These are phyloP conservation scores for Okamejei kenojei DNA, from an alignment of 2,797 vertebrate genomes.

Conservation along the genomic window DNA sequence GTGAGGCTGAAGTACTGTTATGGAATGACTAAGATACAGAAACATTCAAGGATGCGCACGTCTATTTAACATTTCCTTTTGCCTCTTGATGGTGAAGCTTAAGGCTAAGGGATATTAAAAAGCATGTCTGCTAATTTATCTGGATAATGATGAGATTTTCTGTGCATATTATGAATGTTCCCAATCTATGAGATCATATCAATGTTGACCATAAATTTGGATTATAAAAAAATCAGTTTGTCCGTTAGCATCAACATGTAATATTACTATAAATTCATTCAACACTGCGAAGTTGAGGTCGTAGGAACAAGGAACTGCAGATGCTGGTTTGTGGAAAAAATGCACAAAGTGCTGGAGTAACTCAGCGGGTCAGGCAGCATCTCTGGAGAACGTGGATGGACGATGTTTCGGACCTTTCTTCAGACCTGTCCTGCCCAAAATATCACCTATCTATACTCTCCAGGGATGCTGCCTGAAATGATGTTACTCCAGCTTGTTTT, in stretches of 20 bases:
- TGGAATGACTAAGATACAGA: not conserved
- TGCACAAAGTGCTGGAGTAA: no score
- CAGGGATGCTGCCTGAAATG: no score
- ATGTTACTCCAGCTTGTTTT: no score
- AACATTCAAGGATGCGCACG: not conserved
- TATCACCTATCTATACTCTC: no score
- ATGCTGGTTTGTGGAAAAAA: no score
- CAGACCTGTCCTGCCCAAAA: no score
- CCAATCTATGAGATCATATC: not conserved
- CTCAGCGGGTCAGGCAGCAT: no score
- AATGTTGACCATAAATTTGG: not conserved
- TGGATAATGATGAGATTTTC: not conserved
- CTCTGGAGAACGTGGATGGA: no score
- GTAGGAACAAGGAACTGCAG: no score
- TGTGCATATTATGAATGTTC: not conserved
- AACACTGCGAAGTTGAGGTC: not conserved
- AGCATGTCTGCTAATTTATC: not conserved
- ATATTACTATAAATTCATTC: not conserved
- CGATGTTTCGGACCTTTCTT: no score
- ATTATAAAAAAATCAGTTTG: not conserved
- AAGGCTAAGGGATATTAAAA: not conserved
- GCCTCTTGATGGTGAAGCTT: not conserved
- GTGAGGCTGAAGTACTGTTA: not conserved
- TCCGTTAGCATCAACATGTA: not conserved
- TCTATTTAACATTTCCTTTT: not conserved